Evolutionary conservation across 2,113 vertebrate species (phyloP).

Genomic region (Cyprinus carpio): DNA sequence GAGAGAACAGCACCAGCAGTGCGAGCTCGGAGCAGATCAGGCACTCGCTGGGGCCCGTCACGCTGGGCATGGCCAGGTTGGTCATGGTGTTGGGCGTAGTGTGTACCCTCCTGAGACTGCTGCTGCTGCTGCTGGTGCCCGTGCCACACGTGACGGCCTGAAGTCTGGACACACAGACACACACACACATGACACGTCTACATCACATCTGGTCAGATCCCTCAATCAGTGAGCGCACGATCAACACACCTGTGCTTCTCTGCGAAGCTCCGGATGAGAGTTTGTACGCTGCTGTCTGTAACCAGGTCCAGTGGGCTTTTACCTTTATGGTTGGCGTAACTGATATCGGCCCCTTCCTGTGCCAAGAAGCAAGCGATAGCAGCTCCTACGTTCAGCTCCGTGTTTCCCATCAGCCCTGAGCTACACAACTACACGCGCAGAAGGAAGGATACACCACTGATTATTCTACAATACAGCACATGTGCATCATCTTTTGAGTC

Average conservation of each 20-base stretch:
- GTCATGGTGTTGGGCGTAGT: conserved; percentile 93
- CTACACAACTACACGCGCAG: conserved; percentile 78
- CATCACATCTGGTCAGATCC: not conserved
- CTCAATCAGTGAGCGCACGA: not conserved
- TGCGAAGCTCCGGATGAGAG: conserved; percentile 88
- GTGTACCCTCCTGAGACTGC: conserved; percentile 82
- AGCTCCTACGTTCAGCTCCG: conserved; percentile 83
- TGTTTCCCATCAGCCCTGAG: conserved; percentile 83
- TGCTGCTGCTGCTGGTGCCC: conserved; percentile 73
- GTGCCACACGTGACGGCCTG: conserved; percentile 75
- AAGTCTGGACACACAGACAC: conserved; percentile 73
- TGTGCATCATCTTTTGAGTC: no score
- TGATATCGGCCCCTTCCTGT: conserved; percentile 90
- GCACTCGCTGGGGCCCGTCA: conserved; percentile 86
- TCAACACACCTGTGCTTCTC: conserved; percentile 88
- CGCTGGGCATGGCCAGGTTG: conserved; percentile 83
- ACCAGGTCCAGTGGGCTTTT: conserved; percentile 90
- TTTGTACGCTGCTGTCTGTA: conserved; percentile 77
- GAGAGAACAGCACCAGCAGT: conserved; percentile 89
- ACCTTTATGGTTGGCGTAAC: conserved; percentile 93
- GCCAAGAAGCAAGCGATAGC: conserved; percentile 92
- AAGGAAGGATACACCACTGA: not conserved
- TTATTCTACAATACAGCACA: not conserved
- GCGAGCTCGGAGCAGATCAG: conserved; percentile 96
- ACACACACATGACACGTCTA: no score